Base-by-base conservation (phyloP, 2,113 vertebrate species). In the Camarhynchus parvulus region DNA sequence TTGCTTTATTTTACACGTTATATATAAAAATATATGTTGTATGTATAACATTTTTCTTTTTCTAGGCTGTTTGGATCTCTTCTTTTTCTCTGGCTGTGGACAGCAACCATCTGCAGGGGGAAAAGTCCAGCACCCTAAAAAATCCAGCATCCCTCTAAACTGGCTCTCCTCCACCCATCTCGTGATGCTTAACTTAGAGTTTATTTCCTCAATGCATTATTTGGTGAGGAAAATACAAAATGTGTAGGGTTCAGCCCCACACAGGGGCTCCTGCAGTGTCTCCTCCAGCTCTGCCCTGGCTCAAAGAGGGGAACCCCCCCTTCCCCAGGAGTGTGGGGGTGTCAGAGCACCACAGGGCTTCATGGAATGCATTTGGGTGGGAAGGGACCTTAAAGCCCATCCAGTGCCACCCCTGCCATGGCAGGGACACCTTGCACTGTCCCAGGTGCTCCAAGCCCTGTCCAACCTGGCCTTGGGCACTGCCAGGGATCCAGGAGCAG, bases 281-380 rank as follows among this genome's bases (percentile, higher is more conserved):
- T 22, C 20, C 33, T 11, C 6, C 1, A 16, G 42, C 30, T 18
- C 39, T 2, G 3, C 23, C 24, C n/a, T 1, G 0, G 39, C 49
- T 52, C 56, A 1, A 4, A 5, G 49, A 27, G 41, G 19, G 25
- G 19, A 12, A 33, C 17, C 41, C 35, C 7, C 4, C 7, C 39
- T 37, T 39, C 27, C 8, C 33, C 49, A 15, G 33, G 3, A 14
- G 12, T 2, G 15, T 30, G 49, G 15, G 7, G 44, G 9, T 20
- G 14, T 22, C n/a, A 23, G 42, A 20, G 25, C 23, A 31, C 8
- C 39, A 23, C 8, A 3, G 15, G 23, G 19, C 39, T 35, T n/a
- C 30, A 7, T 13, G 9, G 42, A 13, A 22, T 28, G 41, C 19
- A 5, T 20, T 19, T 46, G 44, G 30, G 4, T 6, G 41, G 66